These are phyloP conservation scores for Rhopalosiphum padi DNA, from an alignment of 1,140 invertebrate genomes.

Conservation along the genomic window DNA sequence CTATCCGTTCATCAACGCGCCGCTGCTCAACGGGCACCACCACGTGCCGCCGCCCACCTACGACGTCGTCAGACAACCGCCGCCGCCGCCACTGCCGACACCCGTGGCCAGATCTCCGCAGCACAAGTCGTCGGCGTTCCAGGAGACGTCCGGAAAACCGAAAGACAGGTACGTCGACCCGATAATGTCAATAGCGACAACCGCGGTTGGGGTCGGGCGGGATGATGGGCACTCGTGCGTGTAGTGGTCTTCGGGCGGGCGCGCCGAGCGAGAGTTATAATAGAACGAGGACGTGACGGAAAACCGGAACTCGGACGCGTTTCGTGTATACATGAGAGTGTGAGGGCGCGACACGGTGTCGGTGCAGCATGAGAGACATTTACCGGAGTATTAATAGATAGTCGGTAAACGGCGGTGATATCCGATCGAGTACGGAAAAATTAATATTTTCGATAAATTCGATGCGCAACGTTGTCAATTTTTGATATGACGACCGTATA, in stretches of 20 bases:
- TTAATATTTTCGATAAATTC: too few relatives aligned
- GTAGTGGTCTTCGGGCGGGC: too few relatives aligned
- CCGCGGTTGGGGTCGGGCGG: neutral
- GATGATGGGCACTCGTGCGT: neutral
- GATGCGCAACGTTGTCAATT: too few relatives aligned
- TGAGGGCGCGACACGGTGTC: too few relatives aligned
- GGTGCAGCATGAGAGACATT: too few relatives aligned
- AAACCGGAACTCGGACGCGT: neutral
- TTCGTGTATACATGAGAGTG: neutral
- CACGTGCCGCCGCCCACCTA: conserved; percentile 64
- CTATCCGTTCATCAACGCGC: conserved; percentile 61
- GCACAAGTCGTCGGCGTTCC: conserved; percentile 58
- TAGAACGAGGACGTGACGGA: neutral
- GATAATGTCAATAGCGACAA: neutral
- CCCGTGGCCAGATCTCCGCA: conserved; percentile 59
- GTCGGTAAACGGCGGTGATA: too few relatives aligned
- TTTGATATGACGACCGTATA: too few relatives aligned
- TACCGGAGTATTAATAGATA: too few relatives aligned
- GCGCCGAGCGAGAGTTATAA: neutral
- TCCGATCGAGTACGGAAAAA: too few relatives aligned
- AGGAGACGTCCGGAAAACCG: conserved; percentile 65
- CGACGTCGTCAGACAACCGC: conserved; percentile 63
- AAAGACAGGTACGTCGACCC: conserved; percentile 63
- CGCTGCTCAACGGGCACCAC: conserved; percentile 64
- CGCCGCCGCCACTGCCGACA: conserved; percentile 61